Evolutionary conservation across 2,888 invertebrate genomes (phyloP), one percentile per base, ranked within the genome.

Genomic region (Dolichopus griseipennis): DNA sequence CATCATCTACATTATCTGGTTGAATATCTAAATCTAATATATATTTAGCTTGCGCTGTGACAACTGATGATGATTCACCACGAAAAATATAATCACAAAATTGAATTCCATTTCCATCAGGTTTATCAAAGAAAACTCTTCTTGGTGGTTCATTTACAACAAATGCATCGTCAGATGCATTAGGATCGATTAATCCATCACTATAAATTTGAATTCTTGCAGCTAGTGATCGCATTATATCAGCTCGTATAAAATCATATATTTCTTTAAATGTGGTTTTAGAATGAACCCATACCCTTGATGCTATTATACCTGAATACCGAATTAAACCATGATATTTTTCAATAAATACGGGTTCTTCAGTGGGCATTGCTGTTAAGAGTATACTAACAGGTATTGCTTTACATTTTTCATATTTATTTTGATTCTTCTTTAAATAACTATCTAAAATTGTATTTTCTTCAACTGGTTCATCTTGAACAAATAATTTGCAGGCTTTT

Each of bases 31-130:
- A 81, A 78, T 92, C 93, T 18, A 95, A 83, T 67, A 95, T 83
- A 78, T 95, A 95, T 74, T 90, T 85, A 8, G 93, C 87, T 1
- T 94, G 90, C 61, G 90, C 85, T 63, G 91, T 84, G 0, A 91
- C 92, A 75, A 95, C 94, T 12, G 89, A 88, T 0, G 90, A 87
- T 0, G 91, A 90, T 82, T 96, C 95, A 0, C 95, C 95, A 33
- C 94, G 93, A 78, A 95, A 96, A 67, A 95, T 82, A 78, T 96
- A 96, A 79, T 96, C 95, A 67, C 92, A 93, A 52, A 95, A 85
- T 71, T 90, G 89, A 64, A 94, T 83, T 70, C 82, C 81, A 41
- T 83, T 84, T 1, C 73, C 71, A 27, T 84, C 80, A 3, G 88
- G 85, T 6, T 93, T 83, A n/a, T 87, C 85, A 21, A 93, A 90